phyloP scores from a whole-genome alignment of 2,888 invertebrate genomes.

The Chalcis sispes region DNA sequence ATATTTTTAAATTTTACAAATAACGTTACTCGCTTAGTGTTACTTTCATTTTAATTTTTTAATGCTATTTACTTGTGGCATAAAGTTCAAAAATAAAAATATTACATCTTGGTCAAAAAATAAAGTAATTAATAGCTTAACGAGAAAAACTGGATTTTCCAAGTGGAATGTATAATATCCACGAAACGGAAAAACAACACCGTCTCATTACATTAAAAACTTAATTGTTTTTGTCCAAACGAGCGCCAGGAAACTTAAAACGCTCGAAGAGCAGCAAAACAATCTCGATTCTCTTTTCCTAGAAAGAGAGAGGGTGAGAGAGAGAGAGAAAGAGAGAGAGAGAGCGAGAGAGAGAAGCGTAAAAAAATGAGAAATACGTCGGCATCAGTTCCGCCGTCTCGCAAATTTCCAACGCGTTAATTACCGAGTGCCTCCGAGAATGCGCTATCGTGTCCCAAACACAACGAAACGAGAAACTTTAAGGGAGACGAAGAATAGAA shows the following conservation, averaged over 20 bases:
- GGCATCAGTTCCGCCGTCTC: conserved; percentile 51
- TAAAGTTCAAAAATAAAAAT: no score
- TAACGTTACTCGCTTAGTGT: no score
- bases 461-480: conserved; percentile 20
- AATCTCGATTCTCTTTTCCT: conserved; percentile 4
- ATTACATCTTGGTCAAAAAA: no score
- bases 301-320: background rate
- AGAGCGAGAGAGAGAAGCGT: background rate
- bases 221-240: conserved; percentile 51
- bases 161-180: no score
- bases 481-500: background rate
- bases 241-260: conserved; percentile 51
- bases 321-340: background rate
- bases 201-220: conserved; percentile 50
- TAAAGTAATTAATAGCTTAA: no score
- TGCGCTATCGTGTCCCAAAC: background rate
- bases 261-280: conserved; percentile 30
- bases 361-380: conserved; percentile 59
- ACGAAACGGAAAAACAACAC: conserved; percentile 41
- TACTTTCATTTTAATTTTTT: no score
- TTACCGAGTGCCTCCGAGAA: conserved; percentile 62
- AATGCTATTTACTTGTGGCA: no score
- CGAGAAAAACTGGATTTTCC: no score
- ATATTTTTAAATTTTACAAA: no score
- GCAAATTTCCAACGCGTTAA: conserved; percentile 69